phyloP scores from a whole-genome alignment of 92 coral and sea anemone species.

The Epizoanthus ramosus region DNA sequence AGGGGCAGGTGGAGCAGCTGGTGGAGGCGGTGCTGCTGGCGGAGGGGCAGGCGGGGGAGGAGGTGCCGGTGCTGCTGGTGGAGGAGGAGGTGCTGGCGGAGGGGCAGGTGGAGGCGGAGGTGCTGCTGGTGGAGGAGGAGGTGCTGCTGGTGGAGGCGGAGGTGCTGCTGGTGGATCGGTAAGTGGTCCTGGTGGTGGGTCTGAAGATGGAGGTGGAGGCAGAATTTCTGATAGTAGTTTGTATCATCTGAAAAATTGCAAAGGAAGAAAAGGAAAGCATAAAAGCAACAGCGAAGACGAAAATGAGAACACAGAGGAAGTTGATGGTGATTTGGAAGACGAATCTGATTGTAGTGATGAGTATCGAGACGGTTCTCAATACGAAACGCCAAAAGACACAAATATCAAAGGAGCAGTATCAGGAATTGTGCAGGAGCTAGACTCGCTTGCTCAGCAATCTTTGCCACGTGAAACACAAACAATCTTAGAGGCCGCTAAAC shows the following conservation, averaged over 20 bases:
- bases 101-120: constrained; percentile 32
- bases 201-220: constrained; percentile 56
- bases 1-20: constrained; percentile 25
- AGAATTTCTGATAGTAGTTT: constrained; percentile 46
- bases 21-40: constrained; percentile 22
- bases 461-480: no score
- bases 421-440: constrained; percentile 26
- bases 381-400: not conserved
- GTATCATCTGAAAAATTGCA: not conserved
- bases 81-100: constrained; percentile 20
- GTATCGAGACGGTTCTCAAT: not conserved
- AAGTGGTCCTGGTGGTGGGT: no score
- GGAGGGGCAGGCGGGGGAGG: constrained; percentile 46
- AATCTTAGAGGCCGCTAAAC: no score
- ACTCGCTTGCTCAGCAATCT: not conserved
- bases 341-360: not conserved
- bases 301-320: not conserved
- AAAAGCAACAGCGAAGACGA: not conserved
- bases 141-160: no score
- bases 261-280: not conserved
- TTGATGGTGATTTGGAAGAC: not conserved
- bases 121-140: constrained; percentile 36
- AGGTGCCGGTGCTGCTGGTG: constrained; percentile 35
- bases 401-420: constrained; percentile 27
- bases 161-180: no score